Percentiles rank a stretch among this genome's conserved stretches.
Conservation (phyloP, 1,140 invertebrate species). For the Ctenoplectra terminalis region DNA sequence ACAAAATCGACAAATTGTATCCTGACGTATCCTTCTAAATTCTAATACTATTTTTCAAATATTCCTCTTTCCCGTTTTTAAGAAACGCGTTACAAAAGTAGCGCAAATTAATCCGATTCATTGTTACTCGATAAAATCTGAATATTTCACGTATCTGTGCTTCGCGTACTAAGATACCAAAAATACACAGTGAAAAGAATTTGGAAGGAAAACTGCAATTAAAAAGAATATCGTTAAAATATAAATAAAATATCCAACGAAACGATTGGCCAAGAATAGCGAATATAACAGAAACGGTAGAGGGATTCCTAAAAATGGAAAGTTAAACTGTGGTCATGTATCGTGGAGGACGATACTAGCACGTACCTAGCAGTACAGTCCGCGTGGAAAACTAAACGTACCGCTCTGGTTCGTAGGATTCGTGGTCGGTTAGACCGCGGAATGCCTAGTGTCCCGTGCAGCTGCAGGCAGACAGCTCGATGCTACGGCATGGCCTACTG, state of each 20-base stretch:
- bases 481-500: constrained; percentile 61
- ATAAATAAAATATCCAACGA: no score
- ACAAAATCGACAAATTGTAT: not conserved
- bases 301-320: constrained; percentile 47
- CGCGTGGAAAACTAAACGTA: constrained; percentile 34
- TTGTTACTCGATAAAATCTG: not conserved
- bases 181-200: not conserved
- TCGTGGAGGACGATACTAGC: constrained; percentile 49
- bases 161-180: not conserved
- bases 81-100: not conserved
- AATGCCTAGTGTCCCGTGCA: constrained; percentile 70
- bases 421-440: constrained; percentile 45
- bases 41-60: no score
- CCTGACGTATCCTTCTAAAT: no score
- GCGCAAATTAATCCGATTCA: not conserved
- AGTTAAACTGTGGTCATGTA: constrained; percentile 21
- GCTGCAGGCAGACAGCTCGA: constrained; percentile 61
- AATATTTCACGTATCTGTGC: not conserved
- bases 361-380: constrained; percentile 64
- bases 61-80: no score
- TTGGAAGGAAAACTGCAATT: not conserved
- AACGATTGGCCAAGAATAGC: not conserved
- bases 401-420: constrained; percentile 15
- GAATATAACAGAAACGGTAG: not conserved
- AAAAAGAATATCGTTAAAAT: not conserved